Evolutionary conservation across 2,797 vertebrate genomes (phyloP).

Genomic region (Podarcis lilfordi): DNA sequence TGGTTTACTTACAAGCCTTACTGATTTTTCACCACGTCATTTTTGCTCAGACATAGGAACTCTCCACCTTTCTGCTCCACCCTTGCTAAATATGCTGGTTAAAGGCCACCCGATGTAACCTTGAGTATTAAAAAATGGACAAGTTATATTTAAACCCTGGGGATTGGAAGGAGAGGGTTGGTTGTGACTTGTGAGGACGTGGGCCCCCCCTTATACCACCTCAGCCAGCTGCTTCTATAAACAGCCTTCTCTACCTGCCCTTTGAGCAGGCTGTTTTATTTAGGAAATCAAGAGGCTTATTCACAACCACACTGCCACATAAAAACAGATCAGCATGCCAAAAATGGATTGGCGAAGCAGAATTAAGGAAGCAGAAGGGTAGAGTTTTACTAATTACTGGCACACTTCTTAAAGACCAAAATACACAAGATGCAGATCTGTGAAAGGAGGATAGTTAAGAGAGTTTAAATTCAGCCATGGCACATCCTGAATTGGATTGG

Average conservation of each 20-base stretch:
- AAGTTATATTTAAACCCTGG: not conserved
- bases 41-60: not conserved
- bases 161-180: not conserved
- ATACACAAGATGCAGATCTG: no score
- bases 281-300: not conserved
- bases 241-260: not conserved
- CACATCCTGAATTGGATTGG: not conserved
- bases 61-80: not conserved
- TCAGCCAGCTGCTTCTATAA: not conserved
- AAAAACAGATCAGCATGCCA: not conserved
- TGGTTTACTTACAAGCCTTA: slow-evolving; percentile 66
- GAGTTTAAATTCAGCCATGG: not conserved
- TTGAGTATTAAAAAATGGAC: not conserved
- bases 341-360: not conserved
- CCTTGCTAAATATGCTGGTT: not conserved
- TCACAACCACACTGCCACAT: not conserved
- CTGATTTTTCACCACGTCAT: not conserved
- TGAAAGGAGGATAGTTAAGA: not conserved
- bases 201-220: not conserved
- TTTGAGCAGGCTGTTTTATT: not conserved
- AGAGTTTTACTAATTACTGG: not conserved
- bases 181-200: not conserved
- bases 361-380: not conserved
- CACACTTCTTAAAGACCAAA: not conserved
- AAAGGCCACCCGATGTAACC: not conserved